A percentile compares a stretch with the other conserved stretches of the same genome.
Evolutionary conservation across 1,140 invertebrate species (phyloP).

Genomic region (Mycetomoellerius zeteki): DNA sequence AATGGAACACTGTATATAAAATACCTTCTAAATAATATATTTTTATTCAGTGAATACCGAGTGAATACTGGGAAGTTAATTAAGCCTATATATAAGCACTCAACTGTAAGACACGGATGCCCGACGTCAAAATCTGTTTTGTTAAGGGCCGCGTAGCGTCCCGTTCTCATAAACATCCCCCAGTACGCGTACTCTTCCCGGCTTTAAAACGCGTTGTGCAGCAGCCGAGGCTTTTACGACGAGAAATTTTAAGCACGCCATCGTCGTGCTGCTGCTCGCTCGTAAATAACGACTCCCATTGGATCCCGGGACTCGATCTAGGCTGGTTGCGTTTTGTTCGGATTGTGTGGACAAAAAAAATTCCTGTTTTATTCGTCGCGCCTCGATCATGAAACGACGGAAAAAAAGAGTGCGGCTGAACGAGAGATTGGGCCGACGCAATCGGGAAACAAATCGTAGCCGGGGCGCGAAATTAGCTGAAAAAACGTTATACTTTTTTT

Average conservation of each 20-base stretch:
- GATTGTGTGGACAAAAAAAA: conserved; percentile 27
- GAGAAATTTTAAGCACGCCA: conserved; percentile 59
- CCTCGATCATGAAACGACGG: conserved; percentile 25
- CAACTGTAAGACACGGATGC: background rate
- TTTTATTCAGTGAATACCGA: background rate
- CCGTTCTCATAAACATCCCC: conserved; percentile 33
- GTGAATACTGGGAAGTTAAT: background rate
- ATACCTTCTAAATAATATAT: background rate
- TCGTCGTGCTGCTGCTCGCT: conserved; percentile 28
- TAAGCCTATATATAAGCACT: background rate
- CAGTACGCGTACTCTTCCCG: background rate
- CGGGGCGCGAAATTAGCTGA: conserved; percentile 46
- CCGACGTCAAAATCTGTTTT: conserved; percentile 43
- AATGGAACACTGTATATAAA: background rate
- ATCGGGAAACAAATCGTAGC: conserved; percentile 36
- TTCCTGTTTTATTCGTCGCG: conserved; percentile 28
- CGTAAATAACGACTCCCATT: conserved; percentile 58
- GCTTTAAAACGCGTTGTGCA: conserved; percentile 21
- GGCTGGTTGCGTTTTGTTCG: conserved; percentile 40
- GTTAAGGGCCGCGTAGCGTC: background rate
- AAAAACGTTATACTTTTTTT: conserved; percentile 52
- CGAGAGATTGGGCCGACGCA: conserved; percentile 6
- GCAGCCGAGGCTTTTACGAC: conserved; percentile 33
- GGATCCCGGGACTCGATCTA: conserved; percentile 38
- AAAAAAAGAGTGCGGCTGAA: conserved; percentile 38